Evolutionary conservation across 2,113 vertebrate species (phyloP).

Genomic region (Cynopterus brachyotis): DNA sequence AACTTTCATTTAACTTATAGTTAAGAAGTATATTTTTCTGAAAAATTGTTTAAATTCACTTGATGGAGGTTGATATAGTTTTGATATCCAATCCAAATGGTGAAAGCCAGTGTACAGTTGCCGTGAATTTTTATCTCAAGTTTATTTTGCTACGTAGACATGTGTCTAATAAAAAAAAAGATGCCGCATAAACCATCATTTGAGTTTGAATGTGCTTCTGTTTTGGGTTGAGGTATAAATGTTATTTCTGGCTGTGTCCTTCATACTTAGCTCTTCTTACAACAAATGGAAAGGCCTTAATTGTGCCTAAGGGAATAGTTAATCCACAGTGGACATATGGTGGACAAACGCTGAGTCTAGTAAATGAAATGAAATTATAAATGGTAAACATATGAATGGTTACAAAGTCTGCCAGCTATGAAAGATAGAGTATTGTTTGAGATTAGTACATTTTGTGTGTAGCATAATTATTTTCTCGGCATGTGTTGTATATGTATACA

Average conservation of each 20-base stretch:
- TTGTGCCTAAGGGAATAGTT: slow-evolving; percentile 93
- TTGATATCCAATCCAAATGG: slow-evolving; percentile 75
- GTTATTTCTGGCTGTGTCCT: slow-evolving; percentile 94
- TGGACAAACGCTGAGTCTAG: slow-evolving; percentile 94
- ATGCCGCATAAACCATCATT: slow-evolving; percentile 90
- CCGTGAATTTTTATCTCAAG: slow-evolving; percentile 88
- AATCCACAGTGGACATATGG: slow-evolving; percentile 94
- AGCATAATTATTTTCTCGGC: slow-evolving; percentile 68
- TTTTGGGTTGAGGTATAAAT: slow-evolving; percentile 96
- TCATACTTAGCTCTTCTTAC: slow-evolving; percentile 95
- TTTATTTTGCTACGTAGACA: slow-evolving; percentile 87
- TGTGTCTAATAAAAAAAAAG: slow-evolving; percentile 91
- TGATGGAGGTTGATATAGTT: slow-evolving; percentile 61
- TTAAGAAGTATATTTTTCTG: slow-evolving; percentile 38
- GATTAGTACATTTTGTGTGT: slow-evolving; percentile 69
- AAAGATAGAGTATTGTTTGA: slow-evolving; percentile 66
- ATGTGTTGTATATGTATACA: slow-evolving; percentile 12
- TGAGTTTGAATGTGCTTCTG: slow-evolving; percentile 94
- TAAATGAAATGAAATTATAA: slow-evolving; percentile 90
- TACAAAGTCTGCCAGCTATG: slow-evolving; percentile 83
- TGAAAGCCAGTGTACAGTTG: slow-evolving; percentile 78
- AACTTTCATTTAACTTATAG: not conserved
- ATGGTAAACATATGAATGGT: slow-evolving; percentile 89
- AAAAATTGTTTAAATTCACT: slow-evolving; percentile 71
- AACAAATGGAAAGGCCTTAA: slow-evolving; percentile 97